phyloP scores from a whole-genome alignment of 2,888 invertebrate species.

The Standfussiana lucernea region DNA sequence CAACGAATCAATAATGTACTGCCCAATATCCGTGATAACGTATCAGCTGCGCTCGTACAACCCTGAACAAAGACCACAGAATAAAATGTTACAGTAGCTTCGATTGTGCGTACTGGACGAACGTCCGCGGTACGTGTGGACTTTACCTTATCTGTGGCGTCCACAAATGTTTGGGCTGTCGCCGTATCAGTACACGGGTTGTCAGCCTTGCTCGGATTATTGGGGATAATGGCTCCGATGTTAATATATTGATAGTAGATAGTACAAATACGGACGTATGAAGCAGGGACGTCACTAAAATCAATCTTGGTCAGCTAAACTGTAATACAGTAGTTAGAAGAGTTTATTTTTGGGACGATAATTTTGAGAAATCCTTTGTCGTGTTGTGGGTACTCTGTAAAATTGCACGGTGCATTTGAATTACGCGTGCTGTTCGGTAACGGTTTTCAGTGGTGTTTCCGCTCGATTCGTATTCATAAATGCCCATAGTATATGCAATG shows the following conservation, averaged over 20 bases:
- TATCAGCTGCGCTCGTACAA: slow-evolving; percentile 76
- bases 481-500: slow-evolving; percentile 7
- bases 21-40: slow-evolving; percentile 82
- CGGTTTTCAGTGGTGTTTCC: slow-evolving; percentile 53
- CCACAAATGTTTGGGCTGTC: slow-evolving; percentile 73
- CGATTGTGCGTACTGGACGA: slow-evolving; percentile 65
- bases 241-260: slow-evolving; percentile 73
- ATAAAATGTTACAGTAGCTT: slow-evolving; percentile 74
- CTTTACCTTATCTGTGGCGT: slow-evolving; percentile 75
- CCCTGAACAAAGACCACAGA: slow-evolving; percentile 80
- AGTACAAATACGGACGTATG: slow-evolving; percentile 66
- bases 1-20: slow-evolving; percentile 87
- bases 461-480: slow-evolving; percentile 35
- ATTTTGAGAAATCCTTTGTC: slow-evolving; percentile 59
- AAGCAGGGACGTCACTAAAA: slow-evolving; percentile 49
- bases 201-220: slow-evolving; percentile 79
- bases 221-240: slow-evolving; percentile 79
- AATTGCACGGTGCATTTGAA: slow-evolving; percentile 52
- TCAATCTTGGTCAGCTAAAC: slow-evolving; percentile 47
- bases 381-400: slow-evolving; percentile 51
- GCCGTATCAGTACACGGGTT: slow-evolving; percentile 72
- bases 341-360: slow-evolving; percentile 30
- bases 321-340: slow-evolving; percentile 35
- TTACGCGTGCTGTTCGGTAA: slow-evolving; percentile 37
- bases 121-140: slow-evolving; percentile 46